Conservation (phyloP, 1,140 invertebrate genomes). For the Diuraphis noxia region DNA sequence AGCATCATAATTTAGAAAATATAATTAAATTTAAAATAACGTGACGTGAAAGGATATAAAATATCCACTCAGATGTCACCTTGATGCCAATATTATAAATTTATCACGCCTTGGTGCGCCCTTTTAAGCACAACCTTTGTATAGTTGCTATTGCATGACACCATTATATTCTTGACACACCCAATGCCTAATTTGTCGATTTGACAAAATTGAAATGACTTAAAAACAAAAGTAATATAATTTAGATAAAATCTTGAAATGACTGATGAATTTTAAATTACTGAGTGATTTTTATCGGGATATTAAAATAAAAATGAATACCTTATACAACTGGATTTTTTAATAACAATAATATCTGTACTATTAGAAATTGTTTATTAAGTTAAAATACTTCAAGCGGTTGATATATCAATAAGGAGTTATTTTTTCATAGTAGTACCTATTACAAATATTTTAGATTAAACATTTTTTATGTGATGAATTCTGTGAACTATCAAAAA, state of each 20-base stretch:
- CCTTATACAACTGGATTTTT: neutral
- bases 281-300: neutral
- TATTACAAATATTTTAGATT: neutral
- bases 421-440: neutral
- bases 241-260: neutral
- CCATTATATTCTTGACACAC: slow-evolving; percentile 7
- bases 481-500: neutral
- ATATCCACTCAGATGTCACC: neutral
- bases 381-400: neutral
- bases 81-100: slow-evolving; percentile 19
- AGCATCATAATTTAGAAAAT: neutral
- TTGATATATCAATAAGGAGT: neutral
- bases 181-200: slow-evolving; percentile 28
- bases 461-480: too few species aligned
- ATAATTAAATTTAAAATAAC: slow-evolving; percentile 41
- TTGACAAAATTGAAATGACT: neutral
- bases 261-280: neutral
- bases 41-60: slow-evolving; percentile 19
- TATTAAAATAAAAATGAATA: neutral
- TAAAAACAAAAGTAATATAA: slow-evolving; percentile 19
- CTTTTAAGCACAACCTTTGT: slow-evolving; percentile 27
- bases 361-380: neutral
- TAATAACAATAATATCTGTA: neutral
- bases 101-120: slow-evolving; percentile 2
- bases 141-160: neutral